These are phyloP conservation scores for Neuroterus valhalla DNA, from an alignment of 1,140 invertebrate genomes.

Conservation along the genomic window DNA sequence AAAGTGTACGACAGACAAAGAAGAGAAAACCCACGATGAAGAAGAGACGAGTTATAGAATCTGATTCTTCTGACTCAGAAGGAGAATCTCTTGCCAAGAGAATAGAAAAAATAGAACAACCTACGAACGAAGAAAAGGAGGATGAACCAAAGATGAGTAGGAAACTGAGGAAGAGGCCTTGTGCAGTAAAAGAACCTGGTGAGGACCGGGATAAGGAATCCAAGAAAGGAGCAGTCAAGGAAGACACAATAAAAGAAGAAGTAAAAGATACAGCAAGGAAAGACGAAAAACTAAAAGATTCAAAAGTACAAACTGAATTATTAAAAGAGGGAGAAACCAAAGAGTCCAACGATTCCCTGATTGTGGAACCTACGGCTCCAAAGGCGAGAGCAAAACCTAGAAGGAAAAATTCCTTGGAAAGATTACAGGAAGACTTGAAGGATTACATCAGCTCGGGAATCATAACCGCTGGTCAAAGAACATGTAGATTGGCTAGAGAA, in stretches of 20 bases:
- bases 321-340: slow-evolving; percentile 34
- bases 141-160: neutral
- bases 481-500: slow-evolving; percentile 63
- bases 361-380: slow-evolving; percentile 18
- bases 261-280: too few relatives aligned
- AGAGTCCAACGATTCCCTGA: slow-evolving; percentile 6
- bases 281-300: too few relatives aligned
- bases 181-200: slow-evolving; percentile 15
- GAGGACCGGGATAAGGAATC: neutral
- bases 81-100: slow-evolving; percentile 60
- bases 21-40: slow-evolving; percentile 58
- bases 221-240: slow-evolving; percentile 28
- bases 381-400: slow-evolving; percentile 53
- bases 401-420: slow-evolving; percentile 76
- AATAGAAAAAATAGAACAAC: slow-evolving; percentile 36
- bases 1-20: slow-evolving; percentile 44
- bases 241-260: neutral
- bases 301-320: neutral
- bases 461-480: slow-evolving; percentile 72
- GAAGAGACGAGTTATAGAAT: slow-evolving; percentile 60
- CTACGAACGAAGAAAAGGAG: neutral
- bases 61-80: slow-evolving; percentile 62
- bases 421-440: slow-evolving; percentile 80
- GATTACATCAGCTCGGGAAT: slow-evolving; percentile 80
- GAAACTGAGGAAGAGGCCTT: neutral